Evolutionary conservation across 2,113 vertebrate species (phyloP).

Genomic region (Rhea americana): DNA sequence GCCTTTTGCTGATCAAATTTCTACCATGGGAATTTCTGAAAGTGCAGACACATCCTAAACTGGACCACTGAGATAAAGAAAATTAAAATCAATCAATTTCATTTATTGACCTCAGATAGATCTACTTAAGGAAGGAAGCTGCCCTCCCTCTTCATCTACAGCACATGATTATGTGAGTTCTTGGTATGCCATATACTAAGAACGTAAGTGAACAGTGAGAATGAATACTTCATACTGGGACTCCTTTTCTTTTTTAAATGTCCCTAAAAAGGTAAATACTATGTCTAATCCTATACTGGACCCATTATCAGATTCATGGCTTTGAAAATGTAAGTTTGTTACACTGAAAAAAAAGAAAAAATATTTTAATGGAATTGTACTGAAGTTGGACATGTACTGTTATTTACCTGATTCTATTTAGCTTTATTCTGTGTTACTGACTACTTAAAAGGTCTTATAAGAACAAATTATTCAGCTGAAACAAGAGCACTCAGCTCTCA

Average conservation of each 20-base stretch:
- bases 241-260: not conserved
- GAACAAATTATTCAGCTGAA: conserved; percentile 46
- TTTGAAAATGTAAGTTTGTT: not conserved
- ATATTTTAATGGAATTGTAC: conserved; percentile 25
- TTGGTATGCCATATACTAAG: fast-evolving
- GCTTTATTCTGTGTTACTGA: conserved; percentile 42
- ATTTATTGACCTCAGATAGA: not conserved
- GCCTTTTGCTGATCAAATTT: not conserved
- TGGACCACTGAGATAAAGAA: not conserved
- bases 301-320: not conserved
- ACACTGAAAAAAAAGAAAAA: conserved; percentile 17
- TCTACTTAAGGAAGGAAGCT: not conserved
- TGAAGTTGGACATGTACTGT: conserved; percentile 37
- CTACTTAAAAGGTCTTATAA: conserved; percentile 45
- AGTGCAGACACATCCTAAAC: not conserved
- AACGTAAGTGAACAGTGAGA: not conserved
- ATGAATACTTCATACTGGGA: not conserved
- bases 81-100: not conserved
- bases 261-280: not conserved
- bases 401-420: conserved; percentile 53
- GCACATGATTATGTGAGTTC: not conserved
- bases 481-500: conserved; percentile 32
- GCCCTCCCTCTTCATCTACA: not conserved
- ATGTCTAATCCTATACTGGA: not conserved
- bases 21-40: not conserved